Evolutionary conservation across 2,888 invertebrate species (phyloP).

Genomic region (Capitulum mitella): DNA sequence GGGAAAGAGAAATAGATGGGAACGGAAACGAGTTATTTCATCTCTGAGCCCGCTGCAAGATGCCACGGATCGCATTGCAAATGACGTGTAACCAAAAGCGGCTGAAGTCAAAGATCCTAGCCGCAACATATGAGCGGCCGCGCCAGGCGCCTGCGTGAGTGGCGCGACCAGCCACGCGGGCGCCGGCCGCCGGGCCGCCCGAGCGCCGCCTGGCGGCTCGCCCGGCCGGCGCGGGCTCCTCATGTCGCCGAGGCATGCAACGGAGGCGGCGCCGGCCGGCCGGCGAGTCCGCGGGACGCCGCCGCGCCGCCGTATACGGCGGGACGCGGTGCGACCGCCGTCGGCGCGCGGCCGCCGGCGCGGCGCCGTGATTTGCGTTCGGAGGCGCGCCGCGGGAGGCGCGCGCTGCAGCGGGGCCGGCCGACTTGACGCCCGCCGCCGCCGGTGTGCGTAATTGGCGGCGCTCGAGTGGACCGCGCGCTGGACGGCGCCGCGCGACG

Average conservation of each 20-base stretch:
- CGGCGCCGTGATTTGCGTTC: background rate
- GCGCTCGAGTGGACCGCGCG: too few species aligned
- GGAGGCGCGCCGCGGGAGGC: background rate
- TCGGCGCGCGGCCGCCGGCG: too few species aligned
- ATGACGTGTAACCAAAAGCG: too few species aligned
- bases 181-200: too few species aligned
- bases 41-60: too few species aligned
- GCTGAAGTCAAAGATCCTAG: too few species aligned
- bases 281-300: background rate
- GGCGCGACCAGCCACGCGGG: too few species aligned
- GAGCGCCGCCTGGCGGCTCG: background rate
- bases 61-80: too few species aligned
- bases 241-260: background rate
- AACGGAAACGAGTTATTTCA: too few species aligned
- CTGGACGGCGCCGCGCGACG: background rate
- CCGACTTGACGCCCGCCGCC: too few species aligned
- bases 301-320: background rate
- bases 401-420: background rate
- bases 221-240: background rate
- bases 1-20: background rate
- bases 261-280: background rate
- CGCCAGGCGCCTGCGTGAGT: too few species aligned
- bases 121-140: too few species aligned
- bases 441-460: background rate
- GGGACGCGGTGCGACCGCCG: background rate